These are phyloP conservation scores for Aphidius ervi DNA, from an alignment of 1,140 invertebrate species.

Conservation along the genomic window DNA sequence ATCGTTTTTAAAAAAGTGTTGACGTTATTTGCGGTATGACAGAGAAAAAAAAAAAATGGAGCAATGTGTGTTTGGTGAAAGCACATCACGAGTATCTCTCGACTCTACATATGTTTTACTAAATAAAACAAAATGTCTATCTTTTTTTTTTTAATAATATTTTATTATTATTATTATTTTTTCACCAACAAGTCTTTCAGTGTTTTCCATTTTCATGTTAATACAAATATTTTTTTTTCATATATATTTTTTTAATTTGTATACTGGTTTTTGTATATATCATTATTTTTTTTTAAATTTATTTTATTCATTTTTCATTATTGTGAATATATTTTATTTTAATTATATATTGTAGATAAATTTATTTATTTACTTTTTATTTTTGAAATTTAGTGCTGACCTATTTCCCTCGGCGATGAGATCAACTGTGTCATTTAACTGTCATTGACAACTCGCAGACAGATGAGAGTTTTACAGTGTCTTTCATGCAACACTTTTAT, in stretches of 20 bases:
- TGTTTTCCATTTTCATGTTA: neutral
- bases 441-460: too few species aligned
- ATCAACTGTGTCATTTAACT: neutral
- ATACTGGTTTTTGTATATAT: neutral
- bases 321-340: too few species aligned
- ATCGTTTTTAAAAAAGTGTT: neutral
- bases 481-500: too few species aligned
- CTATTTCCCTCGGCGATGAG: conserved; percentile 12
- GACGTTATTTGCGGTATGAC: neutral
- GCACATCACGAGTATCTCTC: conserved; percentile 14
- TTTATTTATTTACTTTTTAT: conserved; percentile 3
- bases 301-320: too few species aligned
- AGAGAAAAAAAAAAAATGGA: conserved; percentile 16
- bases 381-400: conserved; percentile 2
- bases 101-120: conserved; percentile 7
- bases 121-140: neutral
- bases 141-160: too few species aligned
- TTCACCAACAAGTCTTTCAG: too few species aligned
- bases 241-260: neutral
- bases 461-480: too few species aligned
- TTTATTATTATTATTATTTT: too few species aligned
- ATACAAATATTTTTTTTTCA: neutral
- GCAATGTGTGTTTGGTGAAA: conserved; percentile 20
- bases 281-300: neutral
- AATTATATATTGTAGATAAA: neutral